phyloP scores from a whole-genome alignment of 2,797 vertebrate genomes.

The Chanos chanos region DNA sequence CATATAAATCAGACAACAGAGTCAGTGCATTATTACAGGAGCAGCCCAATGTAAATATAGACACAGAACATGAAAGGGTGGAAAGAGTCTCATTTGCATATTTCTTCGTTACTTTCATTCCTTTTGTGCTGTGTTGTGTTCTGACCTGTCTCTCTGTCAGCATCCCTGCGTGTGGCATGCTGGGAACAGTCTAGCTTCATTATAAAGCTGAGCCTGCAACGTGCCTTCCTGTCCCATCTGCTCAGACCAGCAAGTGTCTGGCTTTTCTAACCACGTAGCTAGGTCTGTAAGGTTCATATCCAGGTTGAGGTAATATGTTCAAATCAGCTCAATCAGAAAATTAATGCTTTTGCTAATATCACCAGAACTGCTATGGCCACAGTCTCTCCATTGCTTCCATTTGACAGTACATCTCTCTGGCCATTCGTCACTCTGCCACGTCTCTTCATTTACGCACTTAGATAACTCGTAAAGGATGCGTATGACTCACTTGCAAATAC shows the following conservation, averaged over 20 bases:
- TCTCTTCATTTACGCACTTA: no score
- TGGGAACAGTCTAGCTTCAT: constrained; percentile 5
- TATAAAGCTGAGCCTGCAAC: constrained; percentile 25
- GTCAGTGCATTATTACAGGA: constrained; percentile 25
- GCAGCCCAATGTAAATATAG: constrained; percentile 1
- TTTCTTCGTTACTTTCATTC: not conserved
- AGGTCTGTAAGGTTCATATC: not conserved
- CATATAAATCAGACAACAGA: constrained; percentile 20
- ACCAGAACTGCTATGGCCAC: no score
- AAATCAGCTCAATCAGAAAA: not conserved
- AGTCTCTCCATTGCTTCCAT: no score
- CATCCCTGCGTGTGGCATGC: constrained; percentile 30
- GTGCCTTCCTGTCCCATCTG: constrained; percentile 43
- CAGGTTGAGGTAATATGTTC: not conserved
- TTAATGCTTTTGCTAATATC: no score
- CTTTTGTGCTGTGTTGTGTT: not conserved
- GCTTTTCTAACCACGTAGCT: not conserved
- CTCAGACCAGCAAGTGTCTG: constrained; percentile 16
- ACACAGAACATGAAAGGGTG: no score
- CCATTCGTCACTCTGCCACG: no score
- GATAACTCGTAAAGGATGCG: no score
- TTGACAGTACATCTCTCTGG: no score
- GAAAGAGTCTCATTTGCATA: no score
- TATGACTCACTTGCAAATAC: no score
- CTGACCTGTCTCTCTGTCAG: not conserved